Evolutionary conservation across 2,888 invertebrate species (phyloP), one percentile per base, ranked within the genome.

Genomic region (Prostheceraeus crozeri): DNA sequence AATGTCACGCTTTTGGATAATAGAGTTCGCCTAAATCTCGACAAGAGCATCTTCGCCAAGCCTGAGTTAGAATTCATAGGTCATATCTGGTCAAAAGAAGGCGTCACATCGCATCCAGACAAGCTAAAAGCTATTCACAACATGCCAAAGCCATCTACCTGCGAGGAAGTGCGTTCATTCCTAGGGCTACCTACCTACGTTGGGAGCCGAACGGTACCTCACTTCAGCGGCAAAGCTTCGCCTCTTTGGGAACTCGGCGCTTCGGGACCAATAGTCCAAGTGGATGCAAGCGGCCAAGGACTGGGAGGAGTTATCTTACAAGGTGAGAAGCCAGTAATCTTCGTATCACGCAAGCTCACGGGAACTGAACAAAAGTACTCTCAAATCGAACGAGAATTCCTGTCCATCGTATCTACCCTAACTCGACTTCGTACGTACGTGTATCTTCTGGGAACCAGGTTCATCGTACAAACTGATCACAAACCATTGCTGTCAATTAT

Each of bases 301-400:
- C 19, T 40, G 6, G 40, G 40, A 40, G 40, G 40, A 6, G 40
- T 40, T 21, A 6, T 40, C 6, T n/a, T 40, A n/a, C 40, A 40
- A n/a, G 40, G 19, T 16, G 40, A 40, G n/a, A 40, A 40, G 19
- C 40, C 40, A 40, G 40, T 40, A 8, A 40, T 40, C 6, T 40
- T 40, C n/a, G 40, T 40, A n/a, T 40, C 40, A 40, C 40, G 40
- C 40, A 40, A 40, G 19, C 40, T 40, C 4, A 40, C 40, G 6
- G 40, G 19, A 4, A 21, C 19, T 8, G 40, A 40, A 40, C 14
- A n/a, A 21, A 14, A 21, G 6, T 40, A 40, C 40, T 40, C n/a
- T 6, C 40, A 40, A n/a, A 40, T 40, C n/a, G 40, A 40, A 21
- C 40, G 40, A n/a, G 40, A 40, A 4, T 40, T 4, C 40, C 40